These are phyloP conservation scores for Dolichallabes microphthalmus DNA, from an alignment of 2,113 vertebrate species.

Conservation along the genomic window DNA sequence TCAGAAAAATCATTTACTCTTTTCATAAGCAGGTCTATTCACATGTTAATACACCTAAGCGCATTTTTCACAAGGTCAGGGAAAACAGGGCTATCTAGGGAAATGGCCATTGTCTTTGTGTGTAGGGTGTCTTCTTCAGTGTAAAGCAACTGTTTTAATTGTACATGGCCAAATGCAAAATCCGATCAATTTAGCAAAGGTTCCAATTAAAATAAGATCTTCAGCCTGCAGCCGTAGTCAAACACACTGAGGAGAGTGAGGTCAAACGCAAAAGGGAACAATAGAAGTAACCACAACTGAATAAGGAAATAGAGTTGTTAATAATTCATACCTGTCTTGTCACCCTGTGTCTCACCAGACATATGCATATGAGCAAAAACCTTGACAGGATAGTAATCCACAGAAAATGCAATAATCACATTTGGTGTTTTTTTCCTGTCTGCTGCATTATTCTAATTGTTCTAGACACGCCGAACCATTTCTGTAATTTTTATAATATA, in stretches of 20 bases:
- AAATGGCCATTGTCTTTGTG: background rate
- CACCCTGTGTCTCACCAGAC: background rate
- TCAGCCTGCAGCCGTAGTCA: conserved; percentile 4
- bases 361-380: background rate
- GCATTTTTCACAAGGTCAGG: background rate
- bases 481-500: background rate
- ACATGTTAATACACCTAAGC: background rate
- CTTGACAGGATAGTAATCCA: background rate
- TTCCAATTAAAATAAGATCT: conserved; percentile 1
- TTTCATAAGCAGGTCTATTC: background rate
- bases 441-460: conserved; percentile 11
- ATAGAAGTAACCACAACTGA: background rate
- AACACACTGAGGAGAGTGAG: background rate
- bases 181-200: background rate
- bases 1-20: background rate
- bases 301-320: conserved; percentile 14
- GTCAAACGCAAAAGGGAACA: background rate
- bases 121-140: background rate
- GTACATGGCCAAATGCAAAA: background rate
- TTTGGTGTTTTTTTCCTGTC: background rate
- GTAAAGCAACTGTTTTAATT: background rate
- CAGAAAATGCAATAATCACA: background rate
- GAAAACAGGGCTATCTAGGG: background rate
- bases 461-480: background rate
- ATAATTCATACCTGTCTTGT: conserved; percentile 26